Base-by-base conservation (phyloP, 1,140 invertebrate genomes). In the Drosophila orosa region DNA sequence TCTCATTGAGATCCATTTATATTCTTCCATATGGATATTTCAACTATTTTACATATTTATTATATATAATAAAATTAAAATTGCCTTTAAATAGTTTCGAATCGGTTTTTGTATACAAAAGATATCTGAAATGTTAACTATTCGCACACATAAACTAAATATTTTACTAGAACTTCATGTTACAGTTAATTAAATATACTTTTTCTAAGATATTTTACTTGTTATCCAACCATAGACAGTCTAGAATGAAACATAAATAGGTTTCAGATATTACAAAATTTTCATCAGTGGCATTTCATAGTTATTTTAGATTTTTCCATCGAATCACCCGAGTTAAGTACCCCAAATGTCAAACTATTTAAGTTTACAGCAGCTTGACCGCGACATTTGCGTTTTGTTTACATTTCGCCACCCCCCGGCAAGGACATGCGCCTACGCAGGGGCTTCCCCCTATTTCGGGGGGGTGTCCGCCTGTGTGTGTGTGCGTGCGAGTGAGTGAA, bases 401-500 rank as follows among this genome's bases (percentile, higher is more conserved):
- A 86, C 82, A 65, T 87, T 83, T 74, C 54, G 44, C 55, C 59
- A 62, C 47, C 47, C 47, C 50, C 52, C 78, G 55, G 55, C 47
- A 80, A 69, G 80, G 82, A 85, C 81, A 85, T 79, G 82, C 83
- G 82, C 82, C 79, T 86, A 86, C 65, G 31, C 50, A 24, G 22
- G 22, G 40, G 31, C 39, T 42, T 33, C 48, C 55, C 33, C 24
- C 25, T 31, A n/a, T 45, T 54, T 54, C n/a, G 33, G 27, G 25
- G 12, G 45, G 29, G 27, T 27, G 29, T 33, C 29, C 29, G 15
- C 33, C 31, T 60, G 57, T 33, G 50, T 27, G 47, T 67, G 58
- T 57, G 65, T 80, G 83, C 61, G 71, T 89, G 65, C 68, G 59
- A 66, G 77, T 79, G 57, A 50, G 61, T 55, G 52, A 80, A 60